Conservation (phyloP, 2,888 invertebrate species). For the Pycnomerus fuliginosus region DNA sequence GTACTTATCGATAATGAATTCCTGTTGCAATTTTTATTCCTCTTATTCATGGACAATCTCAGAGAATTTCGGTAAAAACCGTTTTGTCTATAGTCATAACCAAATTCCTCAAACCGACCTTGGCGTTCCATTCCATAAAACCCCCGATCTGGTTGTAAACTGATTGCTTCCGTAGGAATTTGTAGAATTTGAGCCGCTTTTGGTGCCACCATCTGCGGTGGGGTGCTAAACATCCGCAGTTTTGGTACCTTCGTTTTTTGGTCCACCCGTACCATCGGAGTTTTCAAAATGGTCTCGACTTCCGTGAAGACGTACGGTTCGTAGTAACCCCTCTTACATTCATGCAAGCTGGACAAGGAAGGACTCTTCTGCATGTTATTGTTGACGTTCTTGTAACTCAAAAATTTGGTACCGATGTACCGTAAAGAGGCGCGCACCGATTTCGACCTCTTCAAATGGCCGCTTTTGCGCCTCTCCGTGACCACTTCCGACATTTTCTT, state of each 20-base stretch:
- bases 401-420: conserved; percentile 63
- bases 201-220: conserved; percentile 59
- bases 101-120: conserved; percentile 31
- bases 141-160: conserved; percentile 41
- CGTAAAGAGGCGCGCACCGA: conserved; percentile 71
- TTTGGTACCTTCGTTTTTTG: conserved; percentile 24
- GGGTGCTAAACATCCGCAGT: conserved; percentile 32
- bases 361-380: conserved; percentile 37
- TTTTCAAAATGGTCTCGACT: conserved; percentile 47
- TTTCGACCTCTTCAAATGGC: conserved; percentile 61
- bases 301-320: conserved; percentile 18
- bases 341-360: conserved; percentile 39
- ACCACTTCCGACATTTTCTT: conserved; percentile 48
- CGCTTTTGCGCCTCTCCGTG: conserved; percentile 41
- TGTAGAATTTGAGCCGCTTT: conserved; percentile 64
- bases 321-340: conserved; percentile 27
- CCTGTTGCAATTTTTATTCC: conserved; percentile 34
- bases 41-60: conserved; percentile 41
- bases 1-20: conserved; percentile 37
- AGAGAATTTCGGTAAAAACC: conserved; percentile 45
- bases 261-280: conserved; percentile 39
- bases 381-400: conserved; percentile 29
- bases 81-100: conserved; percentile 36
- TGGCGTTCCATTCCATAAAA: conserved; percentile 35
- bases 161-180: conserved; percentile 51